Evolutionary conservation across 2,113 vertebrate species (phyloP), one percentile per base, ranked within the genome.

Genomic region (Stigmatopora argus): DNA sequence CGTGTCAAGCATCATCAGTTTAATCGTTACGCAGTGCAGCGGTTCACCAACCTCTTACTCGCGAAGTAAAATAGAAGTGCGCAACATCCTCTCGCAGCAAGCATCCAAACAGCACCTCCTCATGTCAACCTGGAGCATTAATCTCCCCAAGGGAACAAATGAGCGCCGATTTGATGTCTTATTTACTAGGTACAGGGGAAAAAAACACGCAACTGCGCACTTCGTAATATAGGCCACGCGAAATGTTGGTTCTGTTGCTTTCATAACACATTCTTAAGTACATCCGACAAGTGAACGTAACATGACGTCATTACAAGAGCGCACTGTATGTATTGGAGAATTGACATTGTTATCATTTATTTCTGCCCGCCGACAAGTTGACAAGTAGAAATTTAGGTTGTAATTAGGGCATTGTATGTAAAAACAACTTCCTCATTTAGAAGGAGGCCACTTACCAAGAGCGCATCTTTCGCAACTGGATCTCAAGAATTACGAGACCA

Each of bases 31-130:
- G 71, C 81, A 75, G 75, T 63, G 66, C 77, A 70, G 70, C 75
- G 75, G 67, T 72, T 70, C 69, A 57, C 51, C 11, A 62, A 67
- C 46, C 72, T 65, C 67, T 74, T 66, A 73, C 68, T 81, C 62
- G 64, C 31, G 66, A 67, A 82, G 74, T 75, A 88, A 31, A 90
- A 89, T 80, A 47, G 60, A 90, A 90, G 83, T 92, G 88, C 90
- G 90, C 90, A 90, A 90, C 87, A 87, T 71, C 79, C 80, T 78
- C 71, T 67, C 67, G 79, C 86, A 78, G 72, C 68, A 78, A 45
- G 53, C 80, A 73, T 80, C 68, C 70, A 23, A 72, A 65, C 70
- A 31, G 73, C 75, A 61, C 75, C 53, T 75, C 72, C 77, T 73
- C 71, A 70, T 67, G 63, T 64, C 67, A 70, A 62, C 78, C 75